Conservation (phyloP, 2,113 vertebrate genomes). For the Pygoscelis adeliae region DNA sequence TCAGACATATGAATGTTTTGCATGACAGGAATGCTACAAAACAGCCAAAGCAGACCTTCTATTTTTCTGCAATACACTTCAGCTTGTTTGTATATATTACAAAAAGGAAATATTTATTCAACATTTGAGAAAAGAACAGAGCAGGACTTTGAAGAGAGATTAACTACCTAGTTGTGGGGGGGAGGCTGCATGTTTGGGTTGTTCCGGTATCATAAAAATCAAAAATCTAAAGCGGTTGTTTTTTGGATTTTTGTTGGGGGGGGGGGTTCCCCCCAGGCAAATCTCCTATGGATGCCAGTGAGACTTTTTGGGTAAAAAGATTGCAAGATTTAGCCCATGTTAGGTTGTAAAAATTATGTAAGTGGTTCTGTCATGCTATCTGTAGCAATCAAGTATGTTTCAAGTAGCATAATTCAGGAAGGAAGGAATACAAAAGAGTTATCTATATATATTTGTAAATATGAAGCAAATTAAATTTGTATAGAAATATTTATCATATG, state of each 20-base stretch:
- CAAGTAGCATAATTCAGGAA: neutral
- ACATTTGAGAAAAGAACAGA: neutral
- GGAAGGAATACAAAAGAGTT: neutral
- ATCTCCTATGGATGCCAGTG: neutral
- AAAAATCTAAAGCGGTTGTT: neutral
- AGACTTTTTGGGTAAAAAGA: neutral
- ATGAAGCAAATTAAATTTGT: neutral
- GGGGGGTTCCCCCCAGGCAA: rapidly evolving
- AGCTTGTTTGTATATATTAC: neutral
- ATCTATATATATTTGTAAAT: neutral
- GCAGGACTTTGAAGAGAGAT: neutral
- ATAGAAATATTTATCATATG: neutral
- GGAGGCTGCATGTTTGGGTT: neutral
- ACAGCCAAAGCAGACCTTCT: neutral
- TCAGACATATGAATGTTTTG: neutral
- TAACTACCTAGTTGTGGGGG: neutral
- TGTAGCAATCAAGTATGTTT: neutral
- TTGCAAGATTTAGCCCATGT: neutral
- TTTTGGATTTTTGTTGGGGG: too few species aligned
- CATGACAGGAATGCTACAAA: neutral
- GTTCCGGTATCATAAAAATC: neutral
- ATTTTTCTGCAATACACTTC: neutral
- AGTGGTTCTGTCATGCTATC: neutral
- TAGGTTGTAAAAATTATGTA: neutral
- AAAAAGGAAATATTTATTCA: neutral